A percentile compares a stretch with the other conserved stretches of the same genome.
Evolutionary conservation across 2,888 invertebrate genomes (phyloP).

Genomic region (Watsonalla cultraria): DNA sequence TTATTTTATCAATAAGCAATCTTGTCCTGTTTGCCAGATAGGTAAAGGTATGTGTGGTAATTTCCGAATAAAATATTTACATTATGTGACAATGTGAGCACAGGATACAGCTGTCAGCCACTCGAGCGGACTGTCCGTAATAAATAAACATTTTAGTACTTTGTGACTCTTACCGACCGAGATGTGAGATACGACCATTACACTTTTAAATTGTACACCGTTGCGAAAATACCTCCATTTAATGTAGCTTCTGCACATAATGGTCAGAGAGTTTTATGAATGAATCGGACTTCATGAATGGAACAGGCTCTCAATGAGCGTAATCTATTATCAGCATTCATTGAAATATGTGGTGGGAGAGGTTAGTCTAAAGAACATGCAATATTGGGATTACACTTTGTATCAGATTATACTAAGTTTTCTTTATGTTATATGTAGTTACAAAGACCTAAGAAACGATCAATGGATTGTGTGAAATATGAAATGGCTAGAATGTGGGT

Average conservation of each 20-base stretch:
- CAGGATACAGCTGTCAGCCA: constrained; percentile 50
- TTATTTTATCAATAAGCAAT: no score
- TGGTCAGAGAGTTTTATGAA: constrained; percentile 35
- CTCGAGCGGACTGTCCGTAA: constrained; percentile 33
- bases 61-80: constrained; percentile 24
- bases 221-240: constrained; percentile 26
- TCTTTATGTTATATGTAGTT: no score
- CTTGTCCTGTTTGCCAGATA: not conserved
- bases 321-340: not conserved
- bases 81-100: constrained; percentile 16
- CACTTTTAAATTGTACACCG: constrained; percentile 40
- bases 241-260: constrained; percentile 26
- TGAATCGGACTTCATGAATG: constrained; percentile 31
- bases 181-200: constrained; percentile 21
- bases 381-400: no score
- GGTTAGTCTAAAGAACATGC: no score
- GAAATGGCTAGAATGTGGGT: no score
- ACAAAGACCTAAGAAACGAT: no score
- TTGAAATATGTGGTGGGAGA: no score
- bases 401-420: no score
- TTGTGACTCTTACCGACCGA: constrained; percentile 15
- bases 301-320: not conserved
- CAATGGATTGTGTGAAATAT: no score
- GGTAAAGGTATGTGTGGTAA: constrained; percentile 5
- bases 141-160: constrained; percentile 54